Conservation (phyloP, 2,888 invertebrate species). For the Electrophaes corylata region DNA sequence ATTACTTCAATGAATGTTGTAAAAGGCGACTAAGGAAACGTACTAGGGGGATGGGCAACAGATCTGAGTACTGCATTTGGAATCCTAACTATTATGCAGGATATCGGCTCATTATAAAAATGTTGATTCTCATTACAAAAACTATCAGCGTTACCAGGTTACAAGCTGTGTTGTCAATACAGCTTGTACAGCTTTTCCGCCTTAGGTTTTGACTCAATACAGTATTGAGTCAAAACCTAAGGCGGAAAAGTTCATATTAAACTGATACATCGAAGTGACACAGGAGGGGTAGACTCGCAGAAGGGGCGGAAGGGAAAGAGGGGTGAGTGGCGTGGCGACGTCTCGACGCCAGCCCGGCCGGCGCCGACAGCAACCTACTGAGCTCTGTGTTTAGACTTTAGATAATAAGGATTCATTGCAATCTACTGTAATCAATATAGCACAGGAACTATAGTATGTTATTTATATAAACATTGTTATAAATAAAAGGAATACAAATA, state of each 20-base stretch:
- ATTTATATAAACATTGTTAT: no score
- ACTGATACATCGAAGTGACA: slow-evolving; percentile 5
- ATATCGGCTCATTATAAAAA: no score
- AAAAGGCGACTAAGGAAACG: no score
- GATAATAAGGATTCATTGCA: slow-evolving; percentile 41
- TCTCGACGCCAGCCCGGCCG: slow-evolving; percentile 80
- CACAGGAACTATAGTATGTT: no score
- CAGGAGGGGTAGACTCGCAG: background rate
- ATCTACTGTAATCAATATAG: slow-evolving; percentile 14
- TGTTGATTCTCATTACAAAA: no score
- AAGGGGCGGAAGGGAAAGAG: slow-evolving; percentile 38
- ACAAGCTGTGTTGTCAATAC: no score
- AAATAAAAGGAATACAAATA: no score
- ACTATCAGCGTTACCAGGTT: no score
- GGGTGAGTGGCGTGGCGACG: slow-evolving; percentile 64
- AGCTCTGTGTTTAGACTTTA: slow-evolving; percentile 27
- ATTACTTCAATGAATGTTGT: no score
- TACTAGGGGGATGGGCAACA: no score
- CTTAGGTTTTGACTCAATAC: background rate
- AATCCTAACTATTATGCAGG: no score
- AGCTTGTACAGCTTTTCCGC: slow-evolving; percentile 4
- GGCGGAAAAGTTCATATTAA: slow-evolving; percentile 1
- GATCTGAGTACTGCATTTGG: no score
- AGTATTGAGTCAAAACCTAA: background rate
- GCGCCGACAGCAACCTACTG: slow-evolving; percentile 64